Evolutionary conservation across 2,797 vertebrate genomes (phyloP), one percentile per base, ranked within the genome.

Genomic region (Molothrus aeneus): DNA sequence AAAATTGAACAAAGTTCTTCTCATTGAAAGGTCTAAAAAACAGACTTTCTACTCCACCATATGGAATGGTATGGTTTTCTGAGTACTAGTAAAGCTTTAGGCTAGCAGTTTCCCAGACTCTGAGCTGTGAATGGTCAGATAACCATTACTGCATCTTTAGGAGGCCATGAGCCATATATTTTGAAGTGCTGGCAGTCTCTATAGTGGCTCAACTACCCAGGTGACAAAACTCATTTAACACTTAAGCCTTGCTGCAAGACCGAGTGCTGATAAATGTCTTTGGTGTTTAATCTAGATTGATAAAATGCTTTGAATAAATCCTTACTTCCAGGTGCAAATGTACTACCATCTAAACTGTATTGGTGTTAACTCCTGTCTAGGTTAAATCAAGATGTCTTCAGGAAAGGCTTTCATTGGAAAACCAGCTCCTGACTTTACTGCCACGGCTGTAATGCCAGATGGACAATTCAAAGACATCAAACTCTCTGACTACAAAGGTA

Each of bases 381-480:
- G 90, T 82, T 95, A 92, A 97, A 90, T 91, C 84, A 99, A 98
- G 92, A 99, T 99, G 99, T 98, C 99, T 97, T 98, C 99, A 92
- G 99, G 99, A 95, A 99, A 98, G 13, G 99, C 99, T 78, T 98
- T 97, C 82, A 99, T 99, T 94, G 99, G 99, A 48, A 98, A 99
- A 90, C 98, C 97, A 95, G 99, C 99, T 74, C 99, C 99, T 64
- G 98, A 99, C 93, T 99, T 99, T 80, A 98, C 98, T 60, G 98
- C 99, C 60, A 99, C 98, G 43, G 99, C 99, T n/a, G 99, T 99
- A 96, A 99, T 99, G 99, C 99, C 99, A 56, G 98, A 99, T 94
- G 99, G 98, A 73, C 98, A 99, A 64, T 99, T 99, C 96, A 98
- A 98, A 93, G 99, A 99, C 74, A 93, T 99, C 85, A 98, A 97